Percentiles rank a stretch among this genome's conserved stretches.
Evolutionary conservation across 2,113 vertebrate genomes (phyloP).

Genomic region (Blennius ocellaris): DNA sequence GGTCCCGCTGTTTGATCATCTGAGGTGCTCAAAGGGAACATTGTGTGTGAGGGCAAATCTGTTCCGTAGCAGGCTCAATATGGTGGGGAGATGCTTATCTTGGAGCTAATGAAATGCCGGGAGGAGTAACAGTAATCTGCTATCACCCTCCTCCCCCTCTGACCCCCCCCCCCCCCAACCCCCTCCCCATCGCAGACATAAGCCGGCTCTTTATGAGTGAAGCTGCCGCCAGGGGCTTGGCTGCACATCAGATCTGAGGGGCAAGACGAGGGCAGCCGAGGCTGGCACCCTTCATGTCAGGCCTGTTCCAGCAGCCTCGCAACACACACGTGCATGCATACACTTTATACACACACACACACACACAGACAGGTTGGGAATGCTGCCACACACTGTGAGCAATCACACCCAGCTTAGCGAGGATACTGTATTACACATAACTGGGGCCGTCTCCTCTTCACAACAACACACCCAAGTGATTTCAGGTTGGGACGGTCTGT

Average conservation of each 20-base stretch:
- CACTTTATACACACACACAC: conserved; percentile 9
- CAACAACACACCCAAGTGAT: conserved; percentile 14
- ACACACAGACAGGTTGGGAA: conserved; percentile 17
- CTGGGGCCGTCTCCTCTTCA: neutral
- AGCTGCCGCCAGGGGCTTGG: conserved; percentile 67
- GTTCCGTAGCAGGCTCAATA: conserved; percentile 71
- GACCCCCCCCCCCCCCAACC: conserved; percentile 13
- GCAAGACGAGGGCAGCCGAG: conserved; percentile 59
- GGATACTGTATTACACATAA: conserved; percentile 49
- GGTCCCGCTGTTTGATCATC: conserved; percentile 82
- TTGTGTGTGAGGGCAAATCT: conserved; percentile 77
- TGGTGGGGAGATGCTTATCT: conserved; percentile 80
- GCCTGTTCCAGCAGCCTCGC: conserved; percentile 27
- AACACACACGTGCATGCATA: neutral
- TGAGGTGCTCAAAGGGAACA: conserved; percentile 80
- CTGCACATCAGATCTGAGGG: conserved; percentile 65
- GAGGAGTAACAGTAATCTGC: conserved; percentile 80
- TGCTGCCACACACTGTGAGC: conserved; percentile 40
- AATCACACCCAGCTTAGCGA: conserved; percentile 41
- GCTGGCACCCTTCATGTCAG: conserved; percentile 43
- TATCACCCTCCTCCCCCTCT: conserved; percentile 53
- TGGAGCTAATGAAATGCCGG: conserved; percentile 80
- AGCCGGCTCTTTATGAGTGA: conserved; percentile 65
- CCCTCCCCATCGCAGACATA: conserved; percentile 58
- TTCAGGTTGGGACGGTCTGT: conserved; percentile 2